Evolutionary conservation across 2,797 vertebrate genomes (phyloP), one percentile per base, ranked within the genome.

Genomic region (Macropodus opercularis): DNA sequence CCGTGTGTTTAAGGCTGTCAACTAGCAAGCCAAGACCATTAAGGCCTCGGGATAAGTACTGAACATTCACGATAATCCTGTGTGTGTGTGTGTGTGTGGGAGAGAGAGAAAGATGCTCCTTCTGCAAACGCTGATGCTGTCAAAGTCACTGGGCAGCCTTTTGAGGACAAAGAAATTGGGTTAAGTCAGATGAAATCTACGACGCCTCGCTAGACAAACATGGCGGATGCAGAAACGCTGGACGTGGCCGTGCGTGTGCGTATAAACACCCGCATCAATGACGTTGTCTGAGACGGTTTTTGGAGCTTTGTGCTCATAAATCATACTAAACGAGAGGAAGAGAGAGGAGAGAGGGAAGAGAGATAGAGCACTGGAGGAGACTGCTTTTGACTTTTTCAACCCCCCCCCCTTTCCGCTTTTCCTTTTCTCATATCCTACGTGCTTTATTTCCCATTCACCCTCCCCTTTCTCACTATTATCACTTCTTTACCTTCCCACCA

Each of bases 191-290:
- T 56, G 51, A 75, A 75, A 62, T 55, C 56, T 55, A 51, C 19
- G 51, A 81, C 51, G 52, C 27, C 21, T 23, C 3, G 47, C 31
- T 34, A 13, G 31, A 48, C 55, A 69, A 50, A 63, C 62, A 50
- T 17, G 41, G 40, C 42, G 23, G 26, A 55, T 21, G n/a, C 48
- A 72, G 51, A 42, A 35, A 53, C 36, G 35, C 41, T 21, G 58
- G 44, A 58, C 72, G 63, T 49, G 49, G 18, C 35, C 48, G 63
- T 34, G 58, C 43, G 57, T 73, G 62, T 70, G 63, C 67, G 59
- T 68, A 76, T 81, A 81, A 80, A 82, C 81, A 80, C 75, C 66
- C 54, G 75, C 76, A 79, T 82, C 64, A 59, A 72, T 77, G 77
- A 80, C 60, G 26, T 53, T 63, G 79, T 78, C 59, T 59, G 69